A percentile compares a stretch with the other conserved stretches of the same genome.
These are phyloP conservation scores for Sminthurinus aureus DNA, from an alignment of 2,888 invertebrate genomes.

Conservation along the genomic window DNA sequence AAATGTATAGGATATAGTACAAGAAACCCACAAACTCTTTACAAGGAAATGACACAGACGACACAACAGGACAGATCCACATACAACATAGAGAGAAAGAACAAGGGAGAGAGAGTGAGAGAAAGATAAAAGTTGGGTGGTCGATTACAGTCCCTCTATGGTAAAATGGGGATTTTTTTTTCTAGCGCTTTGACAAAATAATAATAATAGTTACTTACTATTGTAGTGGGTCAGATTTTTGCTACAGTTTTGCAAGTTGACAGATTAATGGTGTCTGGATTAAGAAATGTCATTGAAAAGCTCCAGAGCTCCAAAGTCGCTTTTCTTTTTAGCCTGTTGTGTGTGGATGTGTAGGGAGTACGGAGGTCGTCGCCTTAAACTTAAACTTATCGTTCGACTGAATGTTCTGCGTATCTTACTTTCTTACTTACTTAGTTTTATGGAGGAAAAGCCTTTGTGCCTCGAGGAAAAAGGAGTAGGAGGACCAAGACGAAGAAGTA, in stretches of 20 bases:
- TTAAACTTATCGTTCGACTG: neutral
- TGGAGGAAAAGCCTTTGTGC: slow-evolving; percentile 17
- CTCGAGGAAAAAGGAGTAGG: neutral
- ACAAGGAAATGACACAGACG: no score
- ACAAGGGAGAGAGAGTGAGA: neutral
- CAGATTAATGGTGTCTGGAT: slow-evolving; percentile 35
- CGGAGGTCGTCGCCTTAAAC: no score
- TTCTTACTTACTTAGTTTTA: neutral
- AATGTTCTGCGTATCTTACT: neutral
- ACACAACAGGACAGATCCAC: no score
- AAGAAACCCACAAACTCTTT: no score
- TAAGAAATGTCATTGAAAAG: slow-evolving; percentile 36
- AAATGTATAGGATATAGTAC: no score
- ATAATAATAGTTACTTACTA: neutral
- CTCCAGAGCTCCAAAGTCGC: slow-evolving; percentile 1
- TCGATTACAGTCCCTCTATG: slow-evolving; percentile 2
- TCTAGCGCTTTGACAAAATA: slow-evolving; percentile 4
- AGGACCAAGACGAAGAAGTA: neutral
- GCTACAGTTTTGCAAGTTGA: slow-evolving; percentile 34
- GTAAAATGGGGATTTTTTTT: neutral
- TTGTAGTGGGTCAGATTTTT: slow-evolving; percentile 33
- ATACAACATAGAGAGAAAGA: no score
- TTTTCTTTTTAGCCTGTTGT: slow-evolving; percentile 14
- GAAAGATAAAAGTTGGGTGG: slow-evolving; percentile 26
- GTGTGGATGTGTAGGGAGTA: neutral